A percentile compares a stretch with the other conserved stretches of the same genome.
Evolutionary conservation across 1,140 invertebrate genomes (phyloP).

Genomic region (Whitmania pigra): DNA sequence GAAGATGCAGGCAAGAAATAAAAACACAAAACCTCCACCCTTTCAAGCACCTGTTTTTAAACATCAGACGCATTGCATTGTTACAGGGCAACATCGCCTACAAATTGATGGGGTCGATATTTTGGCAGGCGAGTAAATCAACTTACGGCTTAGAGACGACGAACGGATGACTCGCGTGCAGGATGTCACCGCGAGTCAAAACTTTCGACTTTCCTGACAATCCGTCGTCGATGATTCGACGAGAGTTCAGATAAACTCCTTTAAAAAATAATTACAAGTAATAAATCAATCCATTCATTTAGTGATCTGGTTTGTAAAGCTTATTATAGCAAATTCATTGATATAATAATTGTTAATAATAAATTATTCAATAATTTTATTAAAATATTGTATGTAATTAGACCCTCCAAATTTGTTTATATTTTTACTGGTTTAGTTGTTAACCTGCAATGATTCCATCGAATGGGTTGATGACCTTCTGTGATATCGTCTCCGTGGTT

Average conservation of each 20-base stretch:
- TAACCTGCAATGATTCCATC: slow-evolving; percentile 36
- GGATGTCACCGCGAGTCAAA: background rate
- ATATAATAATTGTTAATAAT: background rate
- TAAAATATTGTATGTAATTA: background rate
- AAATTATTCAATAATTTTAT: too few species aligned
- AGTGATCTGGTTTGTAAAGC: background rate
- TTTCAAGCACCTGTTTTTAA: too few species aligned
- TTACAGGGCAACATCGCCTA: too few species aligned
- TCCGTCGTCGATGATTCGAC: slow-evolving; percentile 26
- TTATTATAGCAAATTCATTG: background rate
- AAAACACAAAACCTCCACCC: too few species aligned
- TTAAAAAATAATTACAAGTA: background rate
- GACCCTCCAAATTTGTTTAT: too few species aligned
- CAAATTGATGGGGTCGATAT: too few species aligned
- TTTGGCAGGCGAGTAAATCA: background rate
- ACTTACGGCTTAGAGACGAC: background rate
- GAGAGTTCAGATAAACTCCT: slow-evolving; percentile 31
- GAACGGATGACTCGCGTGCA: slow-evolving; percentile 19
- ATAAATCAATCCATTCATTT: background rate
- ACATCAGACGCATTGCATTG: too few species aligned
- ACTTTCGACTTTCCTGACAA: background rate
- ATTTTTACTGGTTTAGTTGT: background rate
- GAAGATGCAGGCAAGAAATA: too few species aligned
- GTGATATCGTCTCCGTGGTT: slow-evolving; percentile 13
- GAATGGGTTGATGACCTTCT: slow-evolving; percentile 26